These are phyloP conservation scores for Tetragnatha versicolor DNA, from an alignment of 1,140 invertebrate species.

Conservation along the genomic window DNA sequence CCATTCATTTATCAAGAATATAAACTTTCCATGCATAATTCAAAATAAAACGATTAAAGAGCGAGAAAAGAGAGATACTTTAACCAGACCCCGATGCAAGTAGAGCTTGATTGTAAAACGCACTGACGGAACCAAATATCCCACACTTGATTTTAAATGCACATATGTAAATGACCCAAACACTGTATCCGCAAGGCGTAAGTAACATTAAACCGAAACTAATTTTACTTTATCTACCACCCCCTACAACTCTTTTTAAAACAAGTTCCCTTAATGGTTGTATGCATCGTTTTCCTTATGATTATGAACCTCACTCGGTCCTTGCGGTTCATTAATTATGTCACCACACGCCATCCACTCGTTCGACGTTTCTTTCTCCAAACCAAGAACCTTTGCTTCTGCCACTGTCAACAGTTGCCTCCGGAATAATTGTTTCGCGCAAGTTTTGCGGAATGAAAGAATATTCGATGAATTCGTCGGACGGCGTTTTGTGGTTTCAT, in stretches of 20 bases:
- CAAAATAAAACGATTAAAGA: too few relatives aligned
- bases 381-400: neutral
- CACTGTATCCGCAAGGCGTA: neutral
- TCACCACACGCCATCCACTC: neutral
- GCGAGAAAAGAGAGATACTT: too few relatives aligned
- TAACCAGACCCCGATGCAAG: too few relatives aligned
- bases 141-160: neutral
- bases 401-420: neutral
- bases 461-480: too few relatives aligned
- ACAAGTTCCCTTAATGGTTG: conserved; percentile 1
- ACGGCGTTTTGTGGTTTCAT: too few relatives aligned
- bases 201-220: neutral
- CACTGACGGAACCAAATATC: neutral
- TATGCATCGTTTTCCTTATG: neutral
- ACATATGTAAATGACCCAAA: neutral
- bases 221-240: neutral
- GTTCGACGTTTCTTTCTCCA: neutral
- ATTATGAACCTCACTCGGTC: neutral
- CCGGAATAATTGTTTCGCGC: neutral
- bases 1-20: too few relatives aligned
- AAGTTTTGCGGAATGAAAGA: neutral
- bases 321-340: neutral
- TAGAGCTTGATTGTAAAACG: too few relatives aligned
- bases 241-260: too few relatives aligned
- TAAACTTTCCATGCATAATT: too few relatives aligned